Conservation (phyloP, 2,888 invertebrate species). For the Eledona agricola region DNA sequence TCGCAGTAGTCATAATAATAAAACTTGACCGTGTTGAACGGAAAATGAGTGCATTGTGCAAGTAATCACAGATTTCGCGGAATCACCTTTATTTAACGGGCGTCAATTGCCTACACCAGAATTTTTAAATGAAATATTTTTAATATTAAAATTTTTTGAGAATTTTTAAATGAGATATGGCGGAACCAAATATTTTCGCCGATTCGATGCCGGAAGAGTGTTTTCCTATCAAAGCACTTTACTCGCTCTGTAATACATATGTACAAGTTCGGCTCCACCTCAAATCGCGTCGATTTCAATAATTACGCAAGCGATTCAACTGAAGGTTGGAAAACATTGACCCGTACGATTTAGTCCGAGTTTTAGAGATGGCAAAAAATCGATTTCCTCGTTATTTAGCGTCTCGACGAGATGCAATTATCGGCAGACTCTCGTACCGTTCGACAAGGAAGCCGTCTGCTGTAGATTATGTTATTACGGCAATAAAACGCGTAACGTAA, state of each 20-base stretch:
- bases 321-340: conserved; percentile 27
- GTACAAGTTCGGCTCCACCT: no score
- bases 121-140: background rate
- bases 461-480: conserved; percentile 38
- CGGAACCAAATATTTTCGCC: no score
- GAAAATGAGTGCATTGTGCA: no score
- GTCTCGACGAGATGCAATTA: conserved; percentile 13
- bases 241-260: no score
- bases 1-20: no score
- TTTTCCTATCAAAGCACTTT: no score
- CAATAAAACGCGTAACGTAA: conserved; percentile 39
- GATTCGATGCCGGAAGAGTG: no score
- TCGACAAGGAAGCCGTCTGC: conserved; percentile 16
- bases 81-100: conserved; percentile 1
- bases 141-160: no score
- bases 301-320: conserved; percentile 28
- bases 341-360: conserved; percentile 15
- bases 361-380: conserved; percentile 13
- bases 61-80: no score
- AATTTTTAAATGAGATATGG: no score
- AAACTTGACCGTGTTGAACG: no score
- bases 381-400: conserved; percentile 15
- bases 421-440: conserved; percentile 10
- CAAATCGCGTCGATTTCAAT: conserved; percentile 22
- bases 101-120: background rate